Conservation (phyloP, 2,113 vertebrate genomes). For the Bufo bufo region DNA sequence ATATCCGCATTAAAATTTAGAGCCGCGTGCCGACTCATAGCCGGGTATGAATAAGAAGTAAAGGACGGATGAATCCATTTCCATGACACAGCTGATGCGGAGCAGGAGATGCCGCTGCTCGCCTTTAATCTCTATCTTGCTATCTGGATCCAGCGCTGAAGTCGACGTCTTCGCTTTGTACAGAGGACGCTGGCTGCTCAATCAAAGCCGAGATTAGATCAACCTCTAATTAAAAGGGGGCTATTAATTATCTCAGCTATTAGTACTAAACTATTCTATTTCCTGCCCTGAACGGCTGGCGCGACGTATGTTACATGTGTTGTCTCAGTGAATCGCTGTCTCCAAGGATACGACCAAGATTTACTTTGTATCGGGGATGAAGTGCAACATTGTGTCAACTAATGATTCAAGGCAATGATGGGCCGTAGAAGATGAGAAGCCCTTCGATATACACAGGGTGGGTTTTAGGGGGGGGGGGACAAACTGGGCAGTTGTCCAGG, state of each 20-base stretch:
- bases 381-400: not conserved
- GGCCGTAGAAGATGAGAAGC: no score
- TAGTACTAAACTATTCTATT: constrained; percentile 55
- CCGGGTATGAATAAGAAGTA: constrained; percentile 61
- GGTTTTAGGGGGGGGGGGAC: no score
- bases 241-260: constrained; percentile 59
- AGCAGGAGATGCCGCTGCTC: not conserved
- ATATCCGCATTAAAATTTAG: constrained; percentile 61
- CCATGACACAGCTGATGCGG: constrained; percentile 55
- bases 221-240: constrained; percentile 59
- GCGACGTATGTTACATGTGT: not conserved
- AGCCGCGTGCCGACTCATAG: constrained; percentile 48
- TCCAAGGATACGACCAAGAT: not conserved
- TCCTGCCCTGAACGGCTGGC: not conserved
- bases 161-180: constrained; percentile 7
- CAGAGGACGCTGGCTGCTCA: constrained; percentile 56
- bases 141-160: constrained; percentile 21
- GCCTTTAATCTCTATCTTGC: constrained; percentile 46
- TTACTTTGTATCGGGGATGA: not conserved
- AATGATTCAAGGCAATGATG: not conserved
- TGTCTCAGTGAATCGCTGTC: not conserved
- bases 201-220: constrained; percentile 62
- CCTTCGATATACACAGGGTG: not conserved
- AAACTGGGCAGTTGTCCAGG: not conserved
- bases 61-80: constrained; percentile 64